A percentile compares a stretch with the other conserved stretches of the same genome.
These are phyloP conservation scores for Phocoena phocoena DNA, from an alignment of 2,113 vertebrate genomes.

Conservation along the genomic window DNA sequence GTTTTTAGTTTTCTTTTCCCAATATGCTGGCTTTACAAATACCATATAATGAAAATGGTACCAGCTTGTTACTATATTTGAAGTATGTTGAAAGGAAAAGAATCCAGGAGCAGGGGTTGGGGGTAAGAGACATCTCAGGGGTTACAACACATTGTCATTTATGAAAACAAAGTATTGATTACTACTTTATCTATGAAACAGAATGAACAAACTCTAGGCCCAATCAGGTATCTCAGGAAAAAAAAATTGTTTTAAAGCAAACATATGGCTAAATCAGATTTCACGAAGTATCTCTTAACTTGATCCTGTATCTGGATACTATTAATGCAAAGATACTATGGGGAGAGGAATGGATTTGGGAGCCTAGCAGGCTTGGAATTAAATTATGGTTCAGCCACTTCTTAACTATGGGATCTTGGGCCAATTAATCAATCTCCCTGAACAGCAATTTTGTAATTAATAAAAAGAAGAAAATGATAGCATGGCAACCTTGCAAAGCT, in stretches of 20 bases:
- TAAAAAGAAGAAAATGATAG: not conserved
- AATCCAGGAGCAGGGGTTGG: not conserved
- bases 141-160: not conserved
- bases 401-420: not conserved
- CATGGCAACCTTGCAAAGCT: not conserved
- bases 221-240: not conserved
- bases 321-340: not conserved
- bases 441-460: not conserved
- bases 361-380: not conserved
- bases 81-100: not conserved
- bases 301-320: not conserved
- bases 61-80: not conserved
- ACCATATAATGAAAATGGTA: not conserved
- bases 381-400: not conserved
- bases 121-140: not conserved
- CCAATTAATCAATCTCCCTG: not conserved
- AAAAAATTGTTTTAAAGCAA: not conserved
- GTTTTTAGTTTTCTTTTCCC: not conserved
- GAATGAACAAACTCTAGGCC: not conserved
- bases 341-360: too few relatives aligned
- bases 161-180: not conserved
- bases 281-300: not conserved
- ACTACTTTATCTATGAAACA: not conserved
- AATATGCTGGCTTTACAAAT: not conserved
- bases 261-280: not conserved